phyloP scores from a whole-genome alignment of 2,113 vertebrate species.

The Ursus arctos region DNA sequence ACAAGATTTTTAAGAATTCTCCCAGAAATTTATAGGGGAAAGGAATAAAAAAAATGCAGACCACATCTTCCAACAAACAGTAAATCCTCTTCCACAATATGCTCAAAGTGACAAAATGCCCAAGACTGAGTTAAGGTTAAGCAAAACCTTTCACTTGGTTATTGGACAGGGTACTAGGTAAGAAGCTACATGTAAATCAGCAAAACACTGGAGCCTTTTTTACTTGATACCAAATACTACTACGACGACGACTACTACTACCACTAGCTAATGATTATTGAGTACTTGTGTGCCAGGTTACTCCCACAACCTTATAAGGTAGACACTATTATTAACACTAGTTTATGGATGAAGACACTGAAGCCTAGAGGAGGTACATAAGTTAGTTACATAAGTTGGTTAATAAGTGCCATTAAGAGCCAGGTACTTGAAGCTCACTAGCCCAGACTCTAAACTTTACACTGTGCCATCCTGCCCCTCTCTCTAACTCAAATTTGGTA shows the following conservation, averaged over 20 bases:
- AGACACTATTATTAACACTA: conserved; percentile 31
- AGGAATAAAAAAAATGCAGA: not conserved
- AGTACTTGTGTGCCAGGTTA: not conserved
- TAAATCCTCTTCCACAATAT: conserved; percentile 45
- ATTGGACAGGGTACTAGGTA: not conserved
- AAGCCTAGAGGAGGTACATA: not conserved
- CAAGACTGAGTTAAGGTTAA: conserved; percentile 46
- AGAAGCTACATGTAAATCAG: not conserved
- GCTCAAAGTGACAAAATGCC: conserved; percentile 31
- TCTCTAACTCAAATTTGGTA: not conserved
- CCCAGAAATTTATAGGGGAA: not conserved
- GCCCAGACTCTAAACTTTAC: not conserved
- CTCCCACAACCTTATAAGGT: not conserved
- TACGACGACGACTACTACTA: too few species aligned
- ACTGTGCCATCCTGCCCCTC: not conserved
- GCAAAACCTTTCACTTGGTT: conserved; percentile 1
- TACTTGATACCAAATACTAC: not conserved
- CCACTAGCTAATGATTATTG: not conserved
- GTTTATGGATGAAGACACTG: conserved; percentile 40
- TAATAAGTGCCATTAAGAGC: conserved; percentile 7
- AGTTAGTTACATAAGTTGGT: not conserved
- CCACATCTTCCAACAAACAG: not conserved
- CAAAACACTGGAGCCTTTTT: not conserved
- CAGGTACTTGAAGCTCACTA: not conserved
- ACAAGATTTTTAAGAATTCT: conserved; percentile 35